Percentiles rank a stretch among this genome's conserved stretches.
Evolutionary conservation across 2,113 vertebrate genomes (phyloP).

Genomic region (Lophura nycthemera): DNA sequence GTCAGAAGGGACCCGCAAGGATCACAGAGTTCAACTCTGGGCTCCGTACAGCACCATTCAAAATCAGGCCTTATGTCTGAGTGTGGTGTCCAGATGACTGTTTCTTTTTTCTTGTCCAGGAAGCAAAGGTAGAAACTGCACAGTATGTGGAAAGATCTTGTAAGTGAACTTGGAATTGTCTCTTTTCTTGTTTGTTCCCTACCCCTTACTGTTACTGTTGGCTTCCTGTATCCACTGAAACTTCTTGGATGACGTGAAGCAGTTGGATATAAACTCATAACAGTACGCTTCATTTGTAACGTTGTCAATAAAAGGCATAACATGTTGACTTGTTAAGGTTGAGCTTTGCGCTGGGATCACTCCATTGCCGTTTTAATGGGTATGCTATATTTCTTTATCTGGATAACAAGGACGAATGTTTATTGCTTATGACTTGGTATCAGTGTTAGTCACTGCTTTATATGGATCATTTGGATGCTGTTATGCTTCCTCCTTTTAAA

Average conservation of each 20-base stretch:
- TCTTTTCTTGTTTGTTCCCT: neutral
- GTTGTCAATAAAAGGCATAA: accelerated
- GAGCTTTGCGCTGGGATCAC: constrained; percentile 12
- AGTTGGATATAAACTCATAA: neutral
- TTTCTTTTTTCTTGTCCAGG: neutral
- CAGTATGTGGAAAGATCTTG: neutral
- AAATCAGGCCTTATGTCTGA: neutral
- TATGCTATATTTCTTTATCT: neutral
- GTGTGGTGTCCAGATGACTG: neutral
- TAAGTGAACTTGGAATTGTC: neutral
- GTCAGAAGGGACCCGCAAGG: neutral
- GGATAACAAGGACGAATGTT: neutral
- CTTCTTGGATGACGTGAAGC: neutral
- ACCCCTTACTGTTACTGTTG: neutral
- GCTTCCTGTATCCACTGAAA: neutral
- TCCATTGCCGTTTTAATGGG: neutral
- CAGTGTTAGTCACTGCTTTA: neutral
- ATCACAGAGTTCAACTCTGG: neutral
- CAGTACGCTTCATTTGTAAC: neutral
- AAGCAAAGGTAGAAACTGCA: neutral
- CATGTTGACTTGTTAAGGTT: neutral
- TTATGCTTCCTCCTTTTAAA: neutral
- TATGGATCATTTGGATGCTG: neutral
- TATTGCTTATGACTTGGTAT: neutral
- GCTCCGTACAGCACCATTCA: neutral